Evolutionary conservation across 2,888 invertebrate genomes (phyloP).

Genomic region (Sphinx pinastri): DNA sequence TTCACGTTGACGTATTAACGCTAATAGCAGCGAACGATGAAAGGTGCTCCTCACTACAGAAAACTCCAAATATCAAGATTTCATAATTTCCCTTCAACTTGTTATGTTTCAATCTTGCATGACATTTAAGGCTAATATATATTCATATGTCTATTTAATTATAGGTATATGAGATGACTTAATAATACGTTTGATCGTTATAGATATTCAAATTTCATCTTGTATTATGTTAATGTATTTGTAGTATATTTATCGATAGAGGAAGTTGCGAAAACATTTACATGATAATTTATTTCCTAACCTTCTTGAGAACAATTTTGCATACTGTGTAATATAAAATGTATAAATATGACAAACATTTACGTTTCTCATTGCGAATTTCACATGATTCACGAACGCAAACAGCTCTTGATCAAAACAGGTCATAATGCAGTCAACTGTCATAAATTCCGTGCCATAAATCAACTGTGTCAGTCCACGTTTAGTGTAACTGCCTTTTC

Average conservation of each 20-base stretch:
- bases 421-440: constrained; percentile 45
- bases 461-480: constrained; percentile 51
- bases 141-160: not conserved
- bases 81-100: not conserved
- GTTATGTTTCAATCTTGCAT: not conserved
- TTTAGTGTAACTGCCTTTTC: constrained; percentile 47
- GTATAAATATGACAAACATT: constrained; percentile 13
- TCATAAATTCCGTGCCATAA: constrained; percentile 47
- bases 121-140: not conserved
- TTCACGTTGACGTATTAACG: constrained; percentile 44
- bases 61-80: no score
- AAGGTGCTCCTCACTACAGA: not conserved
- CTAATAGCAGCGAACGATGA: constrained; percentile 41
- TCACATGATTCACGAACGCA: constrained; percentile 37
- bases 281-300: not conserved
- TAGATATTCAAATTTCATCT: not conserved
- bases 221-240: not conserved
- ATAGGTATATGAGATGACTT: not conserved
- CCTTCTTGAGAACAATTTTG: not conserved
- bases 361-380: constrained; percentile 12
- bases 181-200: not conserved
- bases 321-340: not conserved
- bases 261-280: constrained; percentile 9
- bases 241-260: not conserved
- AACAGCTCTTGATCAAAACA: constrained; percentile 43